Conservation (phyloP, 2,888 invertebrate genomes). For the Pachymerium ferrugineum region DNA sequence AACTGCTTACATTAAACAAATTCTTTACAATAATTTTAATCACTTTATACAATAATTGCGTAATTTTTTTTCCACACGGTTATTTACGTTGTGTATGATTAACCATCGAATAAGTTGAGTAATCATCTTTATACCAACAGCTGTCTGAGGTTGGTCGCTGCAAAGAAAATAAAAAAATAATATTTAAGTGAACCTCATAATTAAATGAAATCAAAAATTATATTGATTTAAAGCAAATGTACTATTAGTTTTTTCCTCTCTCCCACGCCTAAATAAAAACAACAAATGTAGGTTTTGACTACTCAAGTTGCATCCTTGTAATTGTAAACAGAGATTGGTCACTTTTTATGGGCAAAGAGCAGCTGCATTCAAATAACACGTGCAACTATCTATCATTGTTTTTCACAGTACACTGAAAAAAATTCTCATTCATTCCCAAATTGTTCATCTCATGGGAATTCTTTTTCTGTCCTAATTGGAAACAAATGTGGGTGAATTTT, state of each 20-base stretch:
- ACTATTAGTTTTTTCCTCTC: too few relatives aligned
- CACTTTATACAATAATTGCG: background rate
- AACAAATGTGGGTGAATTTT: background rate
- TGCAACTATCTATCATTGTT: background rate
- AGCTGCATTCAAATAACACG: background rate
- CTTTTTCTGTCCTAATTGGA: background rate
- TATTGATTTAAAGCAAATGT: background rate
- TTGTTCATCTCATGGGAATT: too few relatives aligned
- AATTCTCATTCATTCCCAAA: too few relatives aligned
- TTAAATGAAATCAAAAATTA: background rate
- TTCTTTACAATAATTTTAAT: background rate
- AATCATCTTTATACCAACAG: slow-evolving; percentile 9
- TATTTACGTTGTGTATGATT: background rate
- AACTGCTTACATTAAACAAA: too few relatives aligned
- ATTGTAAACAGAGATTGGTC: background rate
- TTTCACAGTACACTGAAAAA: too few relatives aligned
- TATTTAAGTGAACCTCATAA: background rate
- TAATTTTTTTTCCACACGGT: background rate
- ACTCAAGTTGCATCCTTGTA: too few relatives aligned
- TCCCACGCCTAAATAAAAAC: too few relatives aligned
- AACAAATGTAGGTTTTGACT: too few relatives aligned
- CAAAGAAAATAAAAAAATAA: background rate
- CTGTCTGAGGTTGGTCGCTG: background rate
- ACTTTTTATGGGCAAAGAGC: background rate
- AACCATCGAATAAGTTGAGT: background rate